phyloP scores from a whole-genome alignment of 2,113 vertebrate genomes.

The Felis chaus region DNA sequence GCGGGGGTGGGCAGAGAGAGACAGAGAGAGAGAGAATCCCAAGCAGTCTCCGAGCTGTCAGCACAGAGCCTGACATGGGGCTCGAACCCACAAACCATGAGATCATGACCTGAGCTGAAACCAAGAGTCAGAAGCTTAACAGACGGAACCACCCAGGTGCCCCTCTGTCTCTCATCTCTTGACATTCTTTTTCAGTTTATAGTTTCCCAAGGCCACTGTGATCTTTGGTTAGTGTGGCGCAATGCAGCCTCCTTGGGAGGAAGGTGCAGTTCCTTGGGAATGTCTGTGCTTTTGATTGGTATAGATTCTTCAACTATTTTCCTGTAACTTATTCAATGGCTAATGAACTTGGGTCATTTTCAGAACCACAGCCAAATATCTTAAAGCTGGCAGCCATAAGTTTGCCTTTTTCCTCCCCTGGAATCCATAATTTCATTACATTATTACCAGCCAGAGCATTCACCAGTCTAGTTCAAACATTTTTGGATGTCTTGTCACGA shows the following conservation, averaged over 20 bases:
- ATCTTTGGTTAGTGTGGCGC: neutral
- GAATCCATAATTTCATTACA: conserved; percentile 93
- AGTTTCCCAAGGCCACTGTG: neutral
- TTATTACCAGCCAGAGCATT: conserved; percentile 90
- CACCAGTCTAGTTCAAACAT: conserved; percentile 91
- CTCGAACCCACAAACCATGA: too few relatives aligned
- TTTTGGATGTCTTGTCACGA: conserved; percentile 88
- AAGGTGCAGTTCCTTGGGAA: neutral
- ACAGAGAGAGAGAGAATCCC: too few relatives aligned
- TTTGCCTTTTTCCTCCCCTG: conserved; percentile 86
- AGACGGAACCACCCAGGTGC: too few relatives aligned
- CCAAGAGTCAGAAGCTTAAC: too few relatives aligned
- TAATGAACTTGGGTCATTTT: conserved; percentile 90
- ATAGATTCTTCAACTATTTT: conserved; percentile 83
- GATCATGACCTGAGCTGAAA: too few relatives aligned
- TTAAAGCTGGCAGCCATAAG: conserved; percentile 88
- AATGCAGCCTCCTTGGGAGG: neutral
- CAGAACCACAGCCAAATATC: conserved; percentile 89
- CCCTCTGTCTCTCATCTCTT: neutral
- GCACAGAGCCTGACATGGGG: too few relatives aligned
- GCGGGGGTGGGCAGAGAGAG: too few relatives aligned
- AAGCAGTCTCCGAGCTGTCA: too few relatives aligned
- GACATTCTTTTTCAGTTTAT: neutral
- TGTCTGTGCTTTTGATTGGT: neutral
- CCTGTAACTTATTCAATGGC: conserved; percentile 89